These are phyloP conservation scores for Anguilla pacifica DNA, from an alignment of 2,797 vertebrate species.

Conservation along the genomic window DNA sequence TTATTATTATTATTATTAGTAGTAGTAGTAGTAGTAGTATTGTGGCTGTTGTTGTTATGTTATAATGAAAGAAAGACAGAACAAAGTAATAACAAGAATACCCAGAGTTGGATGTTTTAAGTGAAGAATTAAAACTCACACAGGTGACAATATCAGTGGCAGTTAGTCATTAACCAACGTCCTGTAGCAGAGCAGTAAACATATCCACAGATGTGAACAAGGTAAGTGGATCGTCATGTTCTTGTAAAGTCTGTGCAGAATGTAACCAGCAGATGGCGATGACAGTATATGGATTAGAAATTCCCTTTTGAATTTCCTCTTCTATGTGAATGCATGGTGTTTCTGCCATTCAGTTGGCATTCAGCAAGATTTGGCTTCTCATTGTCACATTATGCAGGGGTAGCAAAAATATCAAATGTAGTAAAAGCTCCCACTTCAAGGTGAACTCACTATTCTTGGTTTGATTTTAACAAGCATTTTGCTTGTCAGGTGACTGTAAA, in stretches of 20 bases:
- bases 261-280: conserved; percentile 58
- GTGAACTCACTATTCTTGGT: not conserved
- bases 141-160: too few relatives aligned
- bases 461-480: not conserved
- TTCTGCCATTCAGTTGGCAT: not conserved
- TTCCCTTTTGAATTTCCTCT: not conserved
- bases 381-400: not conserved
- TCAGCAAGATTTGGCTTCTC: not conserved
- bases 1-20: not conserved
- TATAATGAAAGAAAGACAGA: not conserved
- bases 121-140: too few relatives aligned
- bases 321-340: not conserved
- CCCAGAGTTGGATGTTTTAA: not conserved
- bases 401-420: not conserved
- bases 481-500: not conserved
- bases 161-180: not conserved
- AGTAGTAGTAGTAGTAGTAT: not conserved
- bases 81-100: not conserved
- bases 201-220: not conserved
- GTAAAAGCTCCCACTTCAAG: not conserved
- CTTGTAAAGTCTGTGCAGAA: not conserved
- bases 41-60: not conserved
- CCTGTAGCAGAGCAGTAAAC: not conserved
- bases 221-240: not conserved
- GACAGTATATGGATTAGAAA: conserved; percentile 29